These are phyloP conservation scores for Carcina quercana DNA, from an alignment of 2,888 invertebrate species.

Conservation along the genomic window DNA sequence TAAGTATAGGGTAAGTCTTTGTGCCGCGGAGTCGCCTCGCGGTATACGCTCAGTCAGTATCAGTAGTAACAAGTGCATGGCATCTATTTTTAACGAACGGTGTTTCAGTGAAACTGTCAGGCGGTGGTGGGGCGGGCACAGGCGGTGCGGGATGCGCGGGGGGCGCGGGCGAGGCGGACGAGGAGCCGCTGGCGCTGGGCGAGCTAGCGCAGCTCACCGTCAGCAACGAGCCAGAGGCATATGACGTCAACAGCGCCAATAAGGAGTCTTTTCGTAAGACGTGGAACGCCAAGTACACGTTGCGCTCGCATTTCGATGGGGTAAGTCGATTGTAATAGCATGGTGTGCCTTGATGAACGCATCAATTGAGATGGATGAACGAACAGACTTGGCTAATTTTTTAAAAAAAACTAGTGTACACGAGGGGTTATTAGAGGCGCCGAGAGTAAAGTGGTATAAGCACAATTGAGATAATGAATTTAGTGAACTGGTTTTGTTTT, in stretches of 20 bases:
- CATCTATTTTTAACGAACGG: neutral
- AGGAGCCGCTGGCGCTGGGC: conserved; percentile 89
- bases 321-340: conserved; percentile 35
- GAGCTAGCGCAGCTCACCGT: conserved; percentile 98
- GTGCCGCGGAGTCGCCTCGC: neutral
- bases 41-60: neutral
- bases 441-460: no score
- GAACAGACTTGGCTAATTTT: no score
- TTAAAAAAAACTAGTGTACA: no score
- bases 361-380: no score
- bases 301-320: conserved; percentile 95
- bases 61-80: no score
- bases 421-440: no score
- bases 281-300: conserved; percentile 97
- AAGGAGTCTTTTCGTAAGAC: conserved; percentile 95
- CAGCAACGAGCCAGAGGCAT: conserved; percentile 96
- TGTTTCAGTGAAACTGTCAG: conserved; percentile 28
- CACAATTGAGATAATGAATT: no score
- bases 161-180: conserved; percentile 70
- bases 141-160: conserved; percentile 16
- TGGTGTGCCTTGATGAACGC: no score
- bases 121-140: conserved; percentile 27
- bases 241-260: conserved; percentile 84
- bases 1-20: no score
- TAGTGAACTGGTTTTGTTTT: no score